Evolutionary conservation across 2,797 vertebrate genomes (phyloP).

Genomic region (Hozukius guyotensis): DNA sequence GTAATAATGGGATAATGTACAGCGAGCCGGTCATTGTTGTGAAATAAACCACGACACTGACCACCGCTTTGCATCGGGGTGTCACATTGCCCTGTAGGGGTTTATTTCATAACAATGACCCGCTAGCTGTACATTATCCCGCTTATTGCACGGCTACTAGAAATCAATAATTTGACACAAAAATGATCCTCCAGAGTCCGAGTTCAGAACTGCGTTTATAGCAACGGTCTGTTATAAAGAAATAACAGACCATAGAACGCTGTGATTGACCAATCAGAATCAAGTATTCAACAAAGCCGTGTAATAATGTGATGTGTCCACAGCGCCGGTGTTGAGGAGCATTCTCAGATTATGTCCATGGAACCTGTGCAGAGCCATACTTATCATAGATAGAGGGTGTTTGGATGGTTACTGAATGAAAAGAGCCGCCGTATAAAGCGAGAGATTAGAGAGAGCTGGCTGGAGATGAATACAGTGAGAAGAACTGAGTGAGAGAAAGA

Average conservation of each 20-base stretch:
- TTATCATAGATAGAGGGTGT: not conserved
- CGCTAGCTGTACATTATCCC: accelerated
- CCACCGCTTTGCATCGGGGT: accelerated
- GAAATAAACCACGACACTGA: no score
- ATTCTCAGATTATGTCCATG: not conserved
- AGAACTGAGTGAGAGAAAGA: constrained; percentile 8
- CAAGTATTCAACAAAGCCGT: no score
- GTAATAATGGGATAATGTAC: no score
- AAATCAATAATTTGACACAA: no score
- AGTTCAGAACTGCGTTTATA: no score
- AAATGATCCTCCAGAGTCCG: accelerated
- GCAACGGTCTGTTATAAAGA: no score
- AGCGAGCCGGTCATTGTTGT: no score
- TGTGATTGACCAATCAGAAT: no score
- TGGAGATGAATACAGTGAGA: constrained; percentile 30
- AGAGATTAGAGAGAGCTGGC: constrained; percentile 27
- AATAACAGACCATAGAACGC: no score
- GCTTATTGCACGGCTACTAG: no score
- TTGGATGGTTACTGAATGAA: constrained; percentile 6
- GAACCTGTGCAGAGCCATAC: not conserved
- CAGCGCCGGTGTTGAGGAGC: not conserved
- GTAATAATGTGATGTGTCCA: not conserved
- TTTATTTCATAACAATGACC: no score
- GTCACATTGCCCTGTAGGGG: accelerated
- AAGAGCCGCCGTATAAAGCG: constrained; percentile 39